Conservation (phyloP, 2,113 vertebrate genomes). For the rat (Rattus norvegicus) region GRCr8 NC_086031.1:83937501-83938000, state of each 20-base stretch:
- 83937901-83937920: slow-evolving; percentile 55
- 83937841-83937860: slow-evolving; percentile 49
- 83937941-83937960: slow-evolving; percentile 20
- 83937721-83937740: not conserved
- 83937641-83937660: not conserved
- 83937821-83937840: slow-evolving; percentile 14
- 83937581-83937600: not conserved
- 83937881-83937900: slow-evolving; percentile 49
- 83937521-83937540: not conserved
- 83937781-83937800: not conserved
- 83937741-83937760: slow-evolving; percentile 26
- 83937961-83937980: not conserved
- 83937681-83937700: slow-evolving; percentile 33
- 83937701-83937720: not conserved
- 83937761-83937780: not conserved
- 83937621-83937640: not conserved
- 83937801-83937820: slow-evolving; percentile 55
- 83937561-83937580: not conserved
- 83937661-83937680: slow-evolving; percentile 27
- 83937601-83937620: not conserved
- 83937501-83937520: not conserved
- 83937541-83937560: not conserved
- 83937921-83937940: slow-evolving; percentile 22
- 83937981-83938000: slow-evolving; percentile 38
- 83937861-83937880: slow-evolving; percentile 65